Conservation (phyloP, 2,888 invertebrate genomes). For the Drosophila mulleri region DNA sequence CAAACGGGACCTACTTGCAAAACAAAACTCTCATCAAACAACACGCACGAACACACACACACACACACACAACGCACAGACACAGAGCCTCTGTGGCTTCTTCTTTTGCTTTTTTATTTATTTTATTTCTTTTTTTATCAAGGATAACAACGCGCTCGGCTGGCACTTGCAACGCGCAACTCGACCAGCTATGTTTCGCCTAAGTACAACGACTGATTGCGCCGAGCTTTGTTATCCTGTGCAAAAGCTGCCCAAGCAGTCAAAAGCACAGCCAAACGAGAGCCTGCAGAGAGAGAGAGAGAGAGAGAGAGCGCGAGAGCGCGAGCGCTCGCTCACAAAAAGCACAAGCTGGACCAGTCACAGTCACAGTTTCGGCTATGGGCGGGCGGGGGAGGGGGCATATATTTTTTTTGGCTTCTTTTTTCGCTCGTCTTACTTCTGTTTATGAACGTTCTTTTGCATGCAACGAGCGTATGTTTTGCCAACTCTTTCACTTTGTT, state of each 20-base stretch:
- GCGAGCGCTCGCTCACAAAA: slow-evolving; percentile 1
- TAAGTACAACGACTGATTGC: slow-evolving; percentile 80
- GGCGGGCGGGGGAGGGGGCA: not conserved
- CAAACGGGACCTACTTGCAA: slow-evolving; percentile 39
- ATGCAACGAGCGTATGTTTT: slow-evolving; percentile 70
- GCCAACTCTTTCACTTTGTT: slow-evolving; percentile 70
- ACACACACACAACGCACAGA: slow-evolving; percentile 15
- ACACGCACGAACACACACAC: slow-evolving; percentile 16
- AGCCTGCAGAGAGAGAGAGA: slow-evolving; percentile 18
- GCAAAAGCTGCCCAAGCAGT: slow-evolving; percentile 59
- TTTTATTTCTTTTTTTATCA: slow-evolving; percentile 32
- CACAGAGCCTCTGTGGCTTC: slow-evolving; percentile 3
- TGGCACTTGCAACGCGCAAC: slow-evolving; percentile 7
- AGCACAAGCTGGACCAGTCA: slow-evolving; percentile 42
- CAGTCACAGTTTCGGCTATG: not conserved
- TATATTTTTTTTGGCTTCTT: too few relatives aligned
- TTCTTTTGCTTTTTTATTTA: not conserved
- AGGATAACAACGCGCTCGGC: slow-evolving; percentile 32
- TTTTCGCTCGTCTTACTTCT: slow-evolving; percentile 13
- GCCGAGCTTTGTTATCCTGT: slow-evolving; percentile 77
- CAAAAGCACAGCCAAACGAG: slow-evolving; percentile 55
- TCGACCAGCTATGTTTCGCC: slow-evolving; percentile 71
- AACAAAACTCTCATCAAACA: slow-evolving; percentile 28
- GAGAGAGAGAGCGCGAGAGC: slow-evolving; percentile 2
- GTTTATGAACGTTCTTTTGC: slow-evolving; percentile 62